phyloP scores from a whole-genome alignment of 1,140 invertebrate genomes.

The Nymphalis io region DNA sequence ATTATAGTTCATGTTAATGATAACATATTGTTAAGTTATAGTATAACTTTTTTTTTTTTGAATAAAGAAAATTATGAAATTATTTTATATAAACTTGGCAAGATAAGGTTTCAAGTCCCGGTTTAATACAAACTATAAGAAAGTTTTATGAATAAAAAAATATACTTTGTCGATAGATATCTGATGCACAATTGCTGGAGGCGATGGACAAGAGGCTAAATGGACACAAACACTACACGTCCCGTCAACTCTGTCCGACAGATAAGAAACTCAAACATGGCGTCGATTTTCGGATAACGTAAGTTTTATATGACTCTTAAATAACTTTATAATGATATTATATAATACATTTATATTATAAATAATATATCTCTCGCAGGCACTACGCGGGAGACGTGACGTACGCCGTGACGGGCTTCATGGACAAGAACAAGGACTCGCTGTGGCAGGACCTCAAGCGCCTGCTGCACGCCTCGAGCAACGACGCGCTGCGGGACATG shows the following conservation, averaged over 20 bases:
- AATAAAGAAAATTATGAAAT: too few relatives aligned
- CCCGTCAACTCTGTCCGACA: conserved; percentile 89
- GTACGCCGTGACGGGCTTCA: conserved; percentile 93
- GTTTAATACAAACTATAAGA: too few relatives aligned
- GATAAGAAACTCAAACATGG: conserved; percentile 91
- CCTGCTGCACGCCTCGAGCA: conserved; percentile 90
- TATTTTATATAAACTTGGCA: too few relatives aligned
- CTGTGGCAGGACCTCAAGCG: conserved; percentile 98
- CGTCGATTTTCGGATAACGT: conserved; percentile 91
- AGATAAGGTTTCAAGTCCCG: too few relatives aligned
- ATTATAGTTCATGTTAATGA: not conserved
- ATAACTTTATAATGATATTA: not conserved
- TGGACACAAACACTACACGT: conserved; percentile 94
- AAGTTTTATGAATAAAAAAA: too few relatives aligned
- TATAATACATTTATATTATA: too few relatives aligned
- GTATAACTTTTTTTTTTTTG: too few relatives aligned
- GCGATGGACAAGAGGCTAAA: conserved; percentile 95
- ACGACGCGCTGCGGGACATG: conserved; percentile 90
- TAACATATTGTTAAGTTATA: too few relatives aligned
- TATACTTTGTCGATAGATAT: conserved; percentile 55
- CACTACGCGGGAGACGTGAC: conserved; percentile 98
- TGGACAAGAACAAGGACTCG: conserved; percentile 98
- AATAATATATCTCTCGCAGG: conserved; percentile 55
- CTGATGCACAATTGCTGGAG: conserved; percentile 94
- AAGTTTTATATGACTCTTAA: conserved; percentile 38